Evolutionary conservation across 2,113 vertebrate genomes (phyloP).

Genomic region (Siniperca knerii): DNA sequence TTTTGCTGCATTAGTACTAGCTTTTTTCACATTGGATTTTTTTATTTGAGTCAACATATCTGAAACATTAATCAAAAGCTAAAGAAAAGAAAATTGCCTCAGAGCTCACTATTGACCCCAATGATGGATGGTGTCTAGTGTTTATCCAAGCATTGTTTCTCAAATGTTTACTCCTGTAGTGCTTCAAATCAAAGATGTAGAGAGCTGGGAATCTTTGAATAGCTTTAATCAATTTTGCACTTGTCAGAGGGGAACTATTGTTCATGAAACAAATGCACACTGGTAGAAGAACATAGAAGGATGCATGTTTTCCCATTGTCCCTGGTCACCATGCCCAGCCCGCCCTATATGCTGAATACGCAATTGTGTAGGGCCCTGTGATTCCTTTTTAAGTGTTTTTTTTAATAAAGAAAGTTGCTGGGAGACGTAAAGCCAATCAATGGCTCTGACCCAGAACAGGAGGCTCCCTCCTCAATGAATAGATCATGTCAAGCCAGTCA

Average conservation of each 20-base stretch:
- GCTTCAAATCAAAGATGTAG: constrained; percentile 46
- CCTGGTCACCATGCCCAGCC: neutral
- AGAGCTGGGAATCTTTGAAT: constrained; percentile 47
- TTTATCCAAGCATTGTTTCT: constrained; percentile 48
- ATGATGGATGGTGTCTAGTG: constrained; percentile 40
- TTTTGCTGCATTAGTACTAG: neutral
- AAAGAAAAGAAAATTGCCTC: constrained; percentile 41
- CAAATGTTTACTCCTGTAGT: constrained; percentile 41
- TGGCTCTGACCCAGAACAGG: no score
- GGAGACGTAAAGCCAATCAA: no score
- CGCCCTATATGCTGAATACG: no score
- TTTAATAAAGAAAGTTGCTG: no score
- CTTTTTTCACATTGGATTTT: neutral
- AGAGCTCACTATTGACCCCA: constrained; percentile 35
- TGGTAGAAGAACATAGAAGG: constrained; percentile 22
- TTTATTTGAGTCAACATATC: constrained; percentile 25
- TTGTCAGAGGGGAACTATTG: constrained; percentile 37
- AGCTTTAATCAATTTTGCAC: constrained; percentile 39
- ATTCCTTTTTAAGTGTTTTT: no score
- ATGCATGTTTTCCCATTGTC: neutral
- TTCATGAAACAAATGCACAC: constrained; percentile 40
- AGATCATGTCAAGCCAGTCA: no score
- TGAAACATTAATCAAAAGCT: constrained; percentile 55
- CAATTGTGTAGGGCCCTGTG: no score
- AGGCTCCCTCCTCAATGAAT: no score